Evolutionary conservation across 2,113 vertebrate species (phyloP).

Genomic region (Cyprinus carpio): DNA sequence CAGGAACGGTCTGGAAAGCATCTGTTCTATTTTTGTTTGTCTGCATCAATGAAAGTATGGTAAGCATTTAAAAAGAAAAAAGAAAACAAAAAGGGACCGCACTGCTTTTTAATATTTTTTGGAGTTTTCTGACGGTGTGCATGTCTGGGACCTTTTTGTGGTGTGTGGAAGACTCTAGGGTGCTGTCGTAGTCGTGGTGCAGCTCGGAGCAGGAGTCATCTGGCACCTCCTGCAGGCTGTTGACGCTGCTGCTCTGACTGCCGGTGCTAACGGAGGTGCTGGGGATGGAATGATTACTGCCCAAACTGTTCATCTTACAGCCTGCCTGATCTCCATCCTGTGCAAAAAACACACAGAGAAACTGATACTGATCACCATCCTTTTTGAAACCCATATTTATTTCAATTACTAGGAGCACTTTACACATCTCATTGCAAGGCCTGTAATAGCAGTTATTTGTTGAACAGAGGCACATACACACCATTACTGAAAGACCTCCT

Average conservation of each 20-base stretch:
- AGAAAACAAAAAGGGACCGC: neutral
- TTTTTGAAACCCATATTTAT: neutral
- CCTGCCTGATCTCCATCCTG: slow-evolving; percentile 92
- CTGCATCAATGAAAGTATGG: neutral
- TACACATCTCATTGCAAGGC: neutral
- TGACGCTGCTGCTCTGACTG: slow-evolving; percentile 96
- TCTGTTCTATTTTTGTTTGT: neutral
- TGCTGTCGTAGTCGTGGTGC: slow-evolving; percentile 84
- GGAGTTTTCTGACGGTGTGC: neutral
- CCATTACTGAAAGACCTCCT: neutral
- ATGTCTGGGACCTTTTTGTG: slow-evolving; percentile 85
- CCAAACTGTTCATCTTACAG: slow-evolving; percentile 95
- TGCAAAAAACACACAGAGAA: neutral
- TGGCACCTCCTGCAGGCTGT: slow-evolving; percentile 96
- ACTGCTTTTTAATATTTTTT: neutral
- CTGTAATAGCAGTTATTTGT: neutral
- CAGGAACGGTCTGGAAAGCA: neutral
- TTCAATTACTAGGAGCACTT: neutral
- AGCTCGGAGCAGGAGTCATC: slow-evolving; percentile 91
- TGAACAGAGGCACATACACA: neutral
- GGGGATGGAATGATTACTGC: slow-evolving; percentile 95
- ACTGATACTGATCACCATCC: neutral
- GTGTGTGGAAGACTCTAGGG: slow-evolving; percentile 82
- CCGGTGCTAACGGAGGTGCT: slow-evolving; percentile 95
- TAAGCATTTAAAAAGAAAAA: neutral